phyloP scores from a whole-genome alignment of 1,140 invertebrate species.

The Diorhabda sublineata region DNA sequence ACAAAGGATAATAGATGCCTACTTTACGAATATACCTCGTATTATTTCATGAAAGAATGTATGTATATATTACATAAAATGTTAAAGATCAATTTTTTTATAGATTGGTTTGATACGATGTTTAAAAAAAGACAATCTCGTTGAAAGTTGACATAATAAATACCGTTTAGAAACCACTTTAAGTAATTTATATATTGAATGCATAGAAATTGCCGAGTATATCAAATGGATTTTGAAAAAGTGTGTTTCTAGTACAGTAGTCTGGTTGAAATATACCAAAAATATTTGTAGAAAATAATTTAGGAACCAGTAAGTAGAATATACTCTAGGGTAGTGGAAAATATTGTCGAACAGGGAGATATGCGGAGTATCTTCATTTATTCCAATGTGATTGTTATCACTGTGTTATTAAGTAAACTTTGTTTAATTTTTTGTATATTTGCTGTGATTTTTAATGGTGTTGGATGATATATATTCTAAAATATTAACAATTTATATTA shows the following conservation, averaged over 20 bases:
- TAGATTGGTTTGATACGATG: too few species aligned
- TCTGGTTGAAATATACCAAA: constrained; percentile 1
- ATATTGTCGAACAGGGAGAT: constrained; percentile 42
- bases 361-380: constrained; percentile 35
- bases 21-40: too few species aligned
- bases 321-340: constrained; percentile 12
- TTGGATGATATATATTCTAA: constrained; percentile 36
- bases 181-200: too few species aligned
- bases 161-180: too few species aligned
- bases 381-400: constrained; percentile 33
- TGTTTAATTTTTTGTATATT: constrained; percentile 37
- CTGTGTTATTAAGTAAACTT: constrained; percentile 31
- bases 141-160: too few species aligned
- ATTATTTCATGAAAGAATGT: too few species aligned
- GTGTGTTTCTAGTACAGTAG: not conserved
- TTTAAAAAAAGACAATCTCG: too few species aligned
- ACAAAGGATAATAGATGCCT: too few species aligned
- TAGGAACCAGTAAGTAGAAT: not conserved
- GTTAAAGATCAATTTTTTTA: too few species aligned
- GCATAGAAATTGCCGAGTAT: too few species aligned
- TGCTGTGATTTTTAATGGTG: constrained; percentile 42
- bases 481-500: constrained; percentile 25
- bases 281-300: not conserved
- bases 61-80: too few species aligned
- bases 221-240: too few species aligned